Base-by-base conservation (phyloP, 2,888 invertebrate species). In the Phrixothrix hirtus region DNA sequence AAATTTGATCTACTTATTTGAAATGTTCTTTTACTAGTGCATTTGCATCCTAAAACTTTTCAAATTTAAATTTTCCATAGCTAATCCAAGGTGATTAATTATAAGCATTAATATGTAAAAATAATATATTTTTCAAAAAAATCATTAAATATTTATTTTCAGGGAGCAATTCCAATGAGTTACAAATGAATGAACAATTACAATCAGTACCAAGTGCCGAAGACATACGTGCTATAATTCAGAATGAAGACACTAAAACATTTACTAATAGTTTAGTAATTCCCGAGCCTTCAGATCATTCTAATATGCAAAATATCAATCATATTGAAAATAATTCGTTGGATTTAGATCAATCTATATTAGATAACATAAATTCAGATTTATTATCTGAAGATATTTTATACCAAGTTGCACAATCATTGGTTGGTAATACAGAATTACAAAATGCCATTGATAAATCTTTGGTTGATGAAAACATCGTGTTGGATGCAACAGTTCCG, bases 401-500 rank as follows among this genome's bases (percentile, higher is more conserved):
- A 27, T 84, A 86, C 77, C 86, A 87, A 73, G 87, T 87, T n/a
- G 87, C 87, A 1, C 84, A 86, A 53, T 74, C 74, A 43, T 75
- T 87, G 14, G 87, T 86, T 6, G 85, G 85, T 48, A 85, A 85
- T 60, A 71, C 76, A 0, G 86, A 86, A 62, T 74, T 87, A 50
- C 86, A 87, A 66, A 87, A 86, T 70, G 86, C 85, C 13, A 85
- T 87, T 47, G 87, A 87, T 65, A 86, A 85, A 55, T 83, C 73
- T 16, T 65, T 75, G 21, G 73, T 73, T 31, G 77, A 76, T 39
- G 75, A 74, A 5, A 68, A 68, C 63, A 61, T 72, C 36, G 71
- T 72, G 14, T 56, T 76, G 41, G 74, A 75, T 61, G 64, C 70
- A 2, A 37, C 69, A 2, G 50, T 68, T 25, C 61, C 62, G 17